Evolutionary conservation across 2,888 invertebrate genomes (phyloP).

Genomic region (Acanthosepion esculentum): DNA sequence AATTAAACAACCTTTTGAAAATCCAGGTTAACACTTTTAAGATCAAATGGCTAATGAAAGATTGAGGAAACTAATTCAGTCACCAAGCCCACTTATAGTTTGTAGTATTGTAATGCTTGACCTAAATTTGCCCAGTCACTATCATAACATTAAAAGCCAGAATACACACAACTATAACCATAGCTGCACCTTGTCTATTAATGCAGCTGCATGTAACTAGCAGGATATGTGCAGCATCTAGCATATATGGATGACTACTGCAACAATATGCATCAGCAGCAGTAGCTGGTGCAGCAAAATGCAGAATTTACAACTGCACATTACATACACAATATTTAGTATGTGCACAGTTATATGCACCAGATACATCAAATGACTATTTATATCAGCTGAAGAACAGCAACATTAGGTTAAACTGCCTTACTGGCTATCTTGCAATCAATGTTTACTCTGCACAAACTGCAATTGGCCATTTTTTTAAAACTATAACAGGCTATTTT

Average conservation of each 20-base stretch:
- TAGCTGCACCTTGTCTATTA: constrained; percentile 7
- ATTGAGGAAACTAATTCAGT: background rate
- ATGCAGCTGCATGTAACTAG: constrained; percentile 23
- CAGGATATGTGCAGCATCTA: constrained; percentile 33
- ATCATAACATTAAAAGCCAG: constrained; percentile 33
- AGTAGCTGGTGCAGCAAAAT: background rate
- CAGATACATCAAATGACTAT: background rate
- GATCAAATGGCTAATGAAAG: constrained; percentile 14
- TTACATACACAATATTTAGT: background rate
- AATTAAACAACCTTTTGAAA: background rate
- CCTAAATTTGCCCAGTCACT: background rate
- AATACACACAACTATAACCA: no score
- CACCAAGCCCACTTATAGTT: constrained; percentile 9
- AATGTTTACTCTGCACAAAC: background rate
- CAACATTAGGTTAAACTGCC: background rate
- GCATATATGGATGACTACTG: background rate
- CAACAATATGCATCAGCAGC: background rate
- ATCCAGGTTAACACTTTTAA: background rate
- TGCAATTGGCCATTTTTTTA: background rate
- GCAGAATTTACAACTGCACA: background rate
- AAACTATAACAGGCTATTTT: background rate
- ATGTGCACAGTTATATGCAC: constrained; percentile 33
- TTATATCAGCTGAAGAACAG: background rate
- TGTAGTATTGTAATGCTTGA: background rate
- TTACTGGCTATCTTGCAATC: background rate